Conservation (phyloP, 2,797 vertebrate genomes). For the Melanogrammus aeglefinus region DNA sequence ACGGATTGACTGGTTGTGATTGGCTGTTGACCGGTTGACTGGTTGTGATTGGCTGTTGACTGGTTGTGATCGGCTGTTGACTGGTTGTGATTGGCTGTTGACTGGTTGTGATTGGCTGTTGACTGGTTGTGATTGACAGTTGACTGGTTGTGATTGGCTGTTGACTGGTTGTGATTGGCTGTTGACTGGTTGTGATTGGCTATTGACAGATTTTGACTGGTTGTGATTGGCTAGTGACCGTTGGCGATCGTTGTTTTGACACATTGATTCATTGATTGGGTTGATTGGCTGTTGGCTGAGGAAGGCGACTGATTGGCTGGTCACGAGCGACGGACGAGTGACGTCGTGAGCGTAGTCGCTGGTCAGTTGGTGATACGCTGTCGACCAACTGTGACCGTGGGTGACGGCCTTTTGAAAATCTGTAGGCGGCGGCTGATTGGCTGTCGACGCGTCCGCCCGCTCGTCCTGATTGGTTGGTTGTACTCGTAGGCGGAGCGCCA, state of each 20-base stretch:
- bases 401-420: not conserved
- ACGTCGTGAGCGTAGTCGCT: not conserved
- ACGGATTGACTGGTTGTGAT: not conserved
- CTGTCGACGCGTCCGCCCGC: not conserved
- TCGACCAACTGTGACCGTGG: not conserved
- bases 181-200: too few relatives aligned
- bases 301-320: not conserved
- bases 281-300: not conserved
- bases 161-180: too few relatives aligned
- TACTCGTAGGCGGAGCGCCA: conserved; percentile 86
- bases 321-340: not conserved
- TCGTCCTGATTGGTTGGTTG: conserved; percentile 11
- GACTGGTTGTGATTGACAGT: too few relatives aligned
- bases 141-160: too few relatives aligned
- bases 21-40: not conserved
- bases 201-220: too few relatives aligned
- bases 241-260: too few relatives aligned
- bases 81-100: too few relatives aligned
- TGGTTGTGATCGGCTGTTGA: too few relatives aligned
- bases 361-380: not conserved
- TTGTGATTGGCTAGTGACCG: too few relatives aligned
- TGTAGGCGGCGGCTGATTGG: not conserved
- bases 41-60: conserved; percentile 11
- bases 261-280: too few relatives aligned
- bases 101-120: too few relatives aligned